Evolutionary conservation across 2,113 vertebrate genomes (phyloP).

Genomic region (Python bivittatus): DNA sequence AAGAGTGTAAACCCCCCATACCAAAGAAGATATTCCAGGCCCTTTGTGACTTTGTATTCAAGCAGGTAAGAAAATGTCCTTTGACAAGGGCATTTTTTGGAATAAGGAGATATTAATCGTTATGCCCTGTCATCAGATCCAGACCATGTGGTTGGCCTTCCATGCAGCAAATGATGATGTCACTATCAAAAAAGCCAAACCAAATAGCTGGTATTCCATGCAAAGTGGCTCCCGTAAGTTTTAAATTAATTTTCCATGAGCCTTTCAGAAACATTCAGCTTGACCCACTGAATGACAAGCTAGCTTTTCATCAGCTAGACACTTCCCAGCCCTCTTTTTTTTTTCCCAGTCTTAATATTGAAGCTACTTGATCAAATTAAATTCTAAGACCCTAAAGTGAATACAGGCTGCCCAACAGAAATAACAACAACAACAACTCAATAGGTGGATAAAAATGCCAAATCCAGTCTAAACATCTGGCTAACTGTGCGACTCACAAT

Average conservation of each 20-base stretch:
- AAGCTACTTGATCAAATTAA: neutral
- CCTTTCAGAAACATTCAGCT: neutral
- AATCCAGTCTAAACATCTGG: no score
- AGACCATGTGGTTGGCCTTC: neutral
- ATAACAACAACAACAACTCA: neutral
- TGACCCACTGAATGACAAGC: neutral
- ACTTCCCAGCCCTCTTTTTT: neutral
- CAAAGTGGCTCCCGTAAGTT: neutral
- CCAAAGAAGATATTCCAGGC: constrained; percentile 26
- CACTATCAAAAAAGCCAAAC: neutral
- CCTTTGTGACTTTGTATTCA: constrained; percentile 20
- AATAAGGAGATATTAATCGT: neutral
- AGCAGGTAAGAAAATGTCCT: neutral
- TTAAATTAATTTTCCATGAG: neutral
- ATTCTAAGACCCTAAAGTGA: no score
- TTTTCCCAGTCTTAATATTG: neutral
- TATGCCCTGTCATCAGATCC: neutral
- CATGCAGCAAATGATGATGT: neutral
- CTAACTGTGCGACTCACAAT: no score
- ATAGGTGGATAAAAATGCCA: no score
- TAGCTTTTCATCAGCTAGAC: neutral
- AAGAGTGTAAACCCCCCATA: constrained; percentile 1
- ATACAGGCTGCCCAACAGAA: neutral
- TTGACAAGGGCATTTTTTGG: neutral
- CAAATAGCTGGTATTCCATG: neutral